A percentile compares a stretch with the other conserved stretches of the same genome.
phyloP scores from a whole-genome alignment of 1,140 invertebrate genomes.

The Pteromalus puparum region DNA sequence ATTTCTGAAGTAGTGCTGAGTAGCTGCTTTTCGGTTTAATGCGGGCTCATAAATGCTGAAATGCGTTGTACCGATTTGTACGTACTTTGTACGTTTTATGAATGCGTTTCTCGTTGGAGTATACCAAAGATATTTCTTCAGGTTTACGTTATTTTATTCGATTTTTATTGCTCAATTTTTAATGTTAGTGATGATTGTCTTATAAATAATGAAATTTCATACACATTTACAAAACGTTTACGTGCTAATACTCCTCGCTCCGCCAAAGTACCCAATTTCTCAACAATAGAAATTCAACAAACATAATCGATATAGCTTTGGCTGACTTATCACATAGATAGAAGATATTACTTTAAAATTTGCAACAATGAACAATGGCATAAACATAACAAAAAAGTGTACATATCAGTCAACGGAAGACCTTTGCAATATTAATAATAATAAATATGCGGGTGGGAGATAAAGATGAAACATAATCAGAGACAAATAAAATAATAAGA shows the following conservation, averaged over 20 bases:
- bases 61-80: background rate
- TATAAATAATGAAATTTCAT: slow-evolving; percentile 17
- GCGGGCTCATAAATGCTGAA: too few species aligned
- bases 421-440: slow-evolving; percentile 33
- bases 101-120: too few species aligned
- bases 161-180: slow-evolving; percentile 35
- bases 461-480: background rate
- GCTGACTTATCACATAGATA: slow-evolving; percentile 30
- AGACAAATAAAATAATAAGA: slow-evolving; percentile 34
- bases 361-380: slow-evolving; percentile 46
- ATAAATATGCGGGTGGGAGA: background rate
- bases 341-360: slow-evolving; percentile 17
- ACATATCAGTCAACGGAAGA: slow-evolving; percentile 24
- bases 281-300: slow-evolving; percentile 38
- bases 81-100: background rate
- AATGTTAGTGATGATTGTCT: slow-evolving; percentile 30
- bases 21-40: too few species aligned
- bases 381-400: slow-evolving; percentile 38
- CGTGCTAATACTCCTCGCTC: background rate
- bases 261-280: slow-evolving; percentile 11
- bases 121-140: too few species aligned
- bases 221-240: background rate
- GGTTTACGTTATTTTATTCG: slow-evolving; percentile 18
- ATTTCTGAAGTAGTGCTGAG: background rate
- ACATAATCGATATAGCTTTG: slow-evolving; percentile 11